Evolutionary conservation across 2,888 invertebrate species (phyloP).

Genomic region (Drosophila pegasa): DNA sequence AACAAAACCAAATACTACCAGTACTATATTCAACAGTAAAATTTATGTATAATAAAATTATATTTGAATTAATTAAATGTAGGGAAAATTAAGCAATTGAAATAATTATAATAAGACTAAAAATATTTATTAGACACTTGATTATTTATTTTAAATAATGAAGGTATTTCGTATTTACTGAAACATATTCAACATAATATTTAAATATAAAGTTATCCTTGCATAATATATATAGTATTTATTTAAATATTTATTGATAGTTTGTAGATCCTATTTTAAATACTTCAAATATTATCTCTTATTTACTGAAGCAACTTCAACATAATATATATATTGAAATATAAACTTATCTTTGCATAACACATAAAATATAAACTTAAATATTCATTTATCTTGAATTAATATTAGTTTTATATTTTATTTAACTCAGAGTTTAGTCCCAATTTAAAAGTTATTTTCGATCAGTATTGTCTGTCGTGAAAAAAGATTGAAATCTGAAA

Average conservation of each 20-base stretch:
- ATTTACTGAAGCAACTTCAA: conserved; percentile 2
- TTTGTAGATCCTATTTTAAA: too few species aligned
- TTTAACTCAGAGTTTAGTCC: too few species aligned
- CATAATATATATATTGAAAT: neutral
- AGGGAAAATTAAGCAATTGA: neutral
- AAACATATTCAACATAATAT: conserved; percentile 4
- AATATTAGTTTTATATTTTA: too few species aligned
- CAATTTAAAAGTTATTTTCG: too few species aligned
- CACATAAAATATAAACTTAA: too few species aligned
- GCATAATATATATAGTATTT: too few species aligned
- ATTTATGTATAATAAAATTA: neutral
- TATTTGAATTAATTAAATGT: neutral
- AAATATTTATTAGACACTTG: neutral
- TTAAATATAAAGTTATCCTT: neutral
- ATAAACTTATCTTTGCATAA: neutral
- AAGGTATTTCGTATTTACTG: conserved; percentile 3
- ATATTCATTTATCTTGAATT: too few species aligned
- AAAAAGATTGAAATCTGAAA: too few species aligned
- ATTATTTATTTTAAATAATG: conserved; percentile 38
- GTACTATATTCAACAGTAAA: conserved; percentile 6
- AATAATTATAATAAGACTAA: neutral
- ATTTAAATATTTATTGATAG: too few species aligned
- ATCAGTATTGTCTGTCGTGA: too few species aligned
- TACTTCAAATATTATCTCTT: too few species aligned
- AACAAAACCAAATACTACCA: conserved; percentile 23